These are phyloP conservation scores for Crenuchus spilurus DNA, from an alignment of 2,797 vertebrate genomes.

Conservation along the genomic window DNA sequence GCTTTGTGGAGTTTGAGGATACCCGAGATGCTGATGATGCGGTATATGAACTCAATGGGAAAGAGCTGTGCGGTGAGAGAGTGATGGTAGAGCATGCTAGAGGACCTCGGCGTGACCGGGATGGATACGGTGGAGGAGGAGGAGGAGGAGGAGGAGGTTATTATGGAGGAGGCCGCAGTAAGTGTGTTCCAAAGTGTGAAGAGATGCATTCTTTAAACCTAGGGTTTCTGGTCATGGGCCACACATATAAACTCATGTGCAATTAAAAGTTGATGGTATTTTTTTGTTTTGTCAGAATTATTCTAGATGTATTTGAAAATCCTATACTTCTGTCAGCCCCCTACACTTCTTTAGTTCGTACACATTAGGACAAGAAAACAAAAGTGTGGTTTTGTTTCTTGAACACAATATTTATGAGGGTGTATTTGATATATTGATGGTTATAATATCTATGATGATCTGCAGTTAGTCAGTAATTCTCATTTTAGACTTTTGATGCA, in stretches of 20 bases:
- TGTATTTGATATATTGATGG: too few relatives aligned
- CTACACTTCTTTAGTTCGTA: too few relatives aligned
- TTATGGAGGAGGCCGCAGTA: conserved; percentile 84
- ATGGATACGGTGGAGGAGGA: conserved; percentile 71
- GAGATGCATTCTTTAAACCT: neutral
- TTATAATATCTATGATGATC: too few relatives aligned
- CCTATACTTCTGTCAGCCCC: too few relatives aligned
- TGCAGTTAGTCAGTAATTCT: too few relatives aligned
- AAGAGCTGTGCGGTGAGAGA: conserved; percentile 90
- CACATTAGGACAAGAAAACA: too few relatives aligned
- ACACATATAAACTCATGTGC: neutral
- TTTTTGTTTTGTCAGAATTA: too few relatives aligned
- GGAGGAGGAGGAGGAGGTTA: conserved; percentile 71
- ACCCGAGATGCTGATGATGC: conserved; percentile 91
- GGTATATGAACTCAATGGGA: conserved; percentile 91
- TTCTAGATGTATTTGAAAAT: too few relatives aligned
- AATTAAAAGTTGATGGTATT: neutral
- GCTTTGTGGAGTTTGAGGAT: conserved; percentile 94
- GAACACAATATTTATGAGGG: too few relatives aligned
- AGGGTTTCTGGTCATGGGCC: neutral
- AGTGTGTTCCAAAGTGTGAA: conserved; percentile 69
- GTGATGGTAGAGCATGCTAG: conserved; percentile 92
- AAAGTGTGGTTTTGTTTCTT: too few relatives aligned
- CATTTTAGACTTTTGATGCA: too few relatives aligned
- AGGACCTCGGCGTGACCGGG: conserved; percentile 86